Conservation (phyloP, 1,140 invertebrate genomes). For the Drosophila athabasca region DNA sequence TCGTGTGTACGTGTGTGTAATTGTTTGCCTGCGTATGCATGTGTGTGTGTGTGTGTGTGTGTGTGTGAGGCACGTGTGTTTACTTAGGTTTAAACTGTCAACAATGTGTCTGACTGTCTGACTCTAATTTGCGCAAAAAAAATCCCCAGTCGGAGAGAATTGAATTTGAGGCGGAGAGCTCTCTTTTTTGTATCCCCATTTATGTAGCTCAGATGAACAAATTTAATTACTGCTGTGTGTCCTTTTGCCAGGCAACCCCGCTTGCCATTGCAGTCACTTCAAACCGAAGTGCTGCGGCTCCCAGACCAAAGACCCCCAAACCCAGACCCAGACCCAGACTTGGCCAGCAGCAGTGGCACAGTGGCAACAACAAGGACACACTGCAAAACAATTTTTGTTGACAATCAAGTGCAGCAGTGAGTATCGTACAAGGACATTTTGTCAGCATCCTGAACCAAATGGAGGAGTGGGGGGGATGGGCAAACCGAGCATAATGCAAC, state of each 20-base stretch:
- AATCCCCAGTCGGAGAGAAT: conserved; percentile 15
- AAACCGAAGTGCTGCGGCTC: conserved; percentile 52
- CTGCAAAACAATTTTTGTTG: conserved; percentile 75
- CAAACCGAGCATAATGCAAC: conserved; percentile 66
- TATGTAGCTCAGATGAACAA: conserved; percentile 33
- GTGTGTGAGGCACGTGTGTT: conserved; percentile 45
- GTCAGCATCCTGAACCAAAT: conserved; percentile 45
- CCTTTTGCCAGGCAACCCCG: conserved; percentile 57
- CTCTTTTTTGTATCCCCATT: conserved; percentile 15
- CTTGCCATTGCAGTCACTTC: conserved; percentile 65
- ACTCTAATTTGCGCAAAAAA: conserved; percentile 44
- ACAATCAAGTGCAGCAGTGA: conserved; percentile 71
- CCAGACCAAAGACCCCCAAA: conserved; percentile 11
- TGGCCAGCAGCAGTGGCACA: conserved; percentile 4
- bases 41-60: background rate
- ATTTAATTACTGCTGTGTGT: conserved; percentile 73
- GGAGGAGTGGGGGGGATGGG: background rate
- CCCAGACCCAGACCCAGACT: background rate
- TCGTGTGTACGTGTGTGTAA: conserved; percentile 26
- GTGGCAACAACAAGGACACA: conserved; percentile 35
- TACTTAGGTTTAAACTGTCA: conserved; percentile 59
- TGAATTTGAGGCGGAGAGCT: conserved; percentile 4
- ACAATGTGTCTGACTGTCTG: conserved; percentile 52
- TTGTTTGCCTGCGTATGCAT: no score
- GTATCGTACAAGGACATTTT: conserved; percentile 62